Conservation (phyloP, 2,113 vertebrate species). For the Etia nguti region DNA sequence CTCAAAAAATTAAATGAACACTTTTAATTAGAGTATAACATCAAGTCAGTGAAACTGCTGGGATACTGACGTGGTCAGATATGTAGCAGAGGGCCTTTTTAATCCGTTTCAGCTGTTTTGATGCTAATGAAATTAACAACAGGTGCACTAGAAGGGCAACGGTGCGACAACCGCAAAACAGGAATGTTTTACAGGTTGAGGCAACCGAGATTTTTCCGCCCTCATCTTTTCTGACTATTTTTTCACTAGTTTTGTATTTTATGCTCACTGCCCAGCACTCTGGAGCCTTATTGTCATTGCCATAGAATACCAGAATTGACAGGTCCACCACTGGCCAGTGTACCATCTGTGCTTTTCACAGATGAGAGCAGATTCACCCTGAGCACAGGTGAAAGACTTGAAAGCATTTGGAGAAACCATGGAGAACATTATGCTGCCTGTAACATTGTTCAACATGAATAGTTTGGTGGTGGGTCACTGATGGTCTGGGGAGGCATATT, state of each 20-base stretch:
- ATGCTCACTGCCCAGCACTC: not conserved
- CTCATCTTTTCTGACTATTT: not conserved
- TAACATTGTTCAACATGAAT: not conserved
- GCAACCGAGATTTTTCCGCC: not conserved
- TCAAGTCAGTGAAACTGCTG: not conserved
- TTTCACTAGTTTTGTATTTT: not conserved
- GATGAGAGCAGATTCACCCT: not conserved
- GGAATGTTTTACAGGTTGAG: not conserved
- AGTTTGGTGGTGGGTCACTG: not conserved
- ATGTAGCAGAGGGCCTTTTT: not conserved
- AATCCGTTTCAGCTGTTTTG: not conserved
- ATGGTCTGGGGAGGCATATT: not conserved
- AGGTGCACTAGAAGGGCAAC: not conserved
- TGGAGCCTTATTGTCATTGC: not conserved
- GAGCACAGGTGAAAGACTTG: not conserved
- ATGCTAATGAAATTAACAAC: not conserved
- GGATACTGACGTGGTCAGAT: fast-evolving
- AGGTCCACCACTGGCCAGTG: not conserved
- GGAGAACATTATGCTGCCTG: not conserved
- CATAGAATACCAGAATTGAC: not conserved
- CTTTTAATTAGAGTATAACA: not conserved
- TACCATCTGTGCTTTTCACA: not conserved
- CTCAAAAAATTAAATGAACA: not conserved
- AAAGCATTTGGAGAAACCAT: not conserved
- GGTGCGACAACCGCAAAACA: not conserved